Percentiles rank a stretch among this genome's conserved stretches.
phyloP scores from a whole-genome alignment of 2,888 invertebrate genomes.

The Periphyllus acericola region DNA sequence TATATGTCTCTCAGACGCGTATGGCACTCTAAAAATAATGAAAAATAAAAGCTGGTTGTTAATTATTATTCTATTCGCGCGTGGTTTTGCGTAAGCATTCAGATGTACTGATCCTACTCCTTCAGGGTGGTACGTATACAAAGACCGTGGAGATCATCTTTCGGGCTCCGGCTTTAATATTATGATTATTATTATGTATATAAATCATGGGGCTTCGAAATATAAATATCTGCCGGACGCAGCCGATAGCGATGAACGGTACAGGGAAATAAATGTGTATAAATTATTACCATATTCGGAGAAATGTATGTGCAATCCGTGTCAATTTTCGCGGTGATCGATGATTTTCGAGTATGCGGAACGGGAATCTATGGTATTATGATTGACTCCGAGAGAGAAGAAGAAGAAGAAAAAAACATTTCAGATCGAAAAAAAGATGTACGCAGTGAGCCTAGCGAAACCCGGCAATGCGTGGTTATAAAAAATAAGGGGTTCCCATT shows the following conservation, averaged over 20 bases:
- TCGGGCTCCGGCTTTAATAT: not conserved
- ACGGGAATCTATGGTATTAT: not conserved
- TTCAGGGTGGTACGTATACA: not conserved
- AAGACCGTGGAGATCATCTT: not conserved
- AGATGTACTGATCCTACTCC: no score
- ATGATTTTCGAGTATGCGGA: not conserved
- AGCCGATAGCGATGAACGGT: not conserved
- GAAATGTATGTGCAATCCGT: not conserved
- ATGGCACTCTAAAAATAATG: no score
- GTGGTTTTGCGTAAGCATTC: no score
- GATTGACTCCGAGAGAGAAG: not conserved
- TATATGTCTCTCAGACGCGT: no score
- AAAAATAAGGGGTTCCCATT: conserved; percentile 19
- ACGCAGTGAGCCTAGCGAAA: not conserved
- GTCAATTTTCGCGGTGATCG: conserved; percentile 23
- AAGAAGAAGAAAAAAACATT: no score
- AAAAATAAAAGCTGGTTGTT: no score
- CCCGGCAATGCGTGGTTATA: not conserved
- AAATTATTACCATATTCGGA: not conserved
- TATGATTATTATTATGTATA: not conserved
- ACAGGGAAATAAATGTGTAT: not conserved
- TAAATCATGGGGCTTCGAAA: not conserved
- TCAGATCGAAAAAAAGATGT: not conserved
- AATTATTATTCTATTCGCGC: not conserved
- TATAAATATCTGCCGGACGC: not conserved